Percentiles rank a stretch among this genome's conserved stretches.
phyloP scores from a whole-genome alignment of 1,140 invertebrate genomes.

The Idris sp. region DNA sequence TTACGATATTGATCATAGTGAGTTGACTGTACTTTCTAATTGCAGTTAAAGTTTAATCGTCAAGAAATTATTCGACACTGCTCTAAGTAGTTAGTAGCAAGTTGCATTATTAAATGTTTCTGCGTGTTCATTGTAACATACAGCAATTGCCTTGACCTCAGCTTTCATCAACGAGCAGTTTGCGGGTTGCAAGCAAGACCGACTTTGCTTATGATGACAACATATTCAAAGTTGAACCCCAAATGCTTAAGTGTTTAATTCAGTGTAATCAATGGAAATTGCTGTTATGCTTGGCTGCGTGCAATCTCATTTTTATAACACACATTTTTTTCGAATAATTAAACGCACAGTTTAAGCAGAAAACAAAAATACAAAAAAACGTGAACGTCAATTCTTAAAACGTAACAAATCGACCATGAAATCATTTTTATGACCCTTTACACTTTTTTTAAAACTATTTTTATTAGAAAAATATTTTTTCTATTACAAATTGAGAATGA shows the following conservation, averaged over 20 bases:
- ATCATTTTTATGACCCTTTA: too few species aligned
- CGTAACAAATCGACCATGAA: too few species aligned
- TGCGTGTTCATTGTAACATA: constrained; percentile 24
- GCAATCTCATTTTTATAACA: too few species aligned
- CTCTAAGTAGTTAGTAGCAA: constrained; percentile 17
- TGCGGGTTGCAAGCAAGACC: constrained; percentile 23
- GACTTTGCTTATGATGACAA: constrained; percentile 22
- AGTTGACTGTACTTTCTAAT: background rate
- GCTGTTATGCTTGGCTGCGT: too few species aligned
- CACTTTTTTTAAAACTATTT: too few species aligned
- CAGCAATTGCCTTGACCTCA: constrained; percentile 31
- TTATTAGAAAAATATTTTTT: too few species aligned
- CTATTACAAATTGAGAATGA: too few species aligned
- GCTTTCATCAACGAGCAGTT: constrained; percentile 26
- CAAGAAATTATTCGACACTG: constrained; percentile 11
- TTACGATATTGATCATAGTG: background rate
- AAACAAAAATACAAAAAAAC: too few species aligned
- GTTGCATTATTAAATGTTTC: constrained; percentile 27
- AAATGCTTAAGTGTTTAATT: constrained; percentile 14
- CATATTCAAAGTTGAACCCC: constrained; percentile 15
- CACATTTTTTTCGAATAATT: too few species aligned
- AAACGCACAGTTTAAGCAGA: too few species aligned
- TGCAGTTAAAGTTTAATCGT: constrained; percentile 19
- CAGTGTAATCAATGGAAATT: too few species aligned
- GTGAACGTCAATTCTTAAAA: too few species aligned